Base-by-base conservation (phyloP, 1,140 invertebrate genomes). In the Drosophila littoralis region DNA sequence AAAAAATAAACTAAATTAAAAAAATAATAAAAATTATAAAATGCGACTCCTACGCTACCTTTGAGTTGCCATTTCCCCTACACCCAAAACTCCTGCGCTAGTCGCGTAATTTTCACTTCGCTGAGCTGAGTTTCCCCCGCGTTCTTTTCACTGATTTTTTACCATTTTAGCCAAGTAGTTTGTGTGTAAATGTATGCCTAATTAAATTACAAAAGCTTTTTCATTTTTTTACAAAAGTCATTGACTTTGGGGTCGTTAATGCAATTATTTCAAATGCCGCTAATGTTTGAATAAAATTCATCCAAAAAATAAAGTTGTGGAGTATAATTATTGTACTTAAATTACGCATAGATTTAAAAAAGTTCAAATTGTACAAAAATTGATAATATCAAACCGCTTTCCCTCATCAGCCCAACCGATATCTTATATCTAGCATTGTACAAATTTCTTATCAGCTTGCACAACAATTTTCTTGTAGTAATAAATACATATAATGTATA, bases 141-240 rank as follows among this genome's bases (percentile, higher is more conserved):
- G 70, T 88, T 86, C 82, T 86, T 86, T 82, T 88, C 65, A 76
- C 75, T 73, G 71, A 81, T 76, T 81, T 76, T 36, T 64, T 57
- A 70, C 63, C 45, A 38, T 77, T 78, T 28, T 66, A 46, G 12
- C n/a, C 51, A 73, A 66, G 80, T 75, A 74, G 69, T 71, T 68
- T 68, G 13, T 82, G 67, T 72, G 58, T 54, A n/a, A 58, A 69
- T 57, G 70, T 52, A 48, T 35, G 51, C 57, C 81, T 85, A 85
- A 88, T 88, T 86, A 88, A 82, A 86, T 86, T 85, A 81, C 79
- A 79, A 81, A 73, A 77, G 42, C 71, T 74, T 77, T 77, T 60
- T 75, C 28, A 36, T 67, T 58, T 46, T 60, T 48, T n/a, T 36
- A 10, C 46, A 55, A 88, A 82, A 88, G 83, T 88, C 82, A 82